Evolutionary conservation across 2,113 vertebrate genomes (phyloP), one percentile per base, ranked within the genome.

Genomic region (Salvelinus namaycush): DNA sequence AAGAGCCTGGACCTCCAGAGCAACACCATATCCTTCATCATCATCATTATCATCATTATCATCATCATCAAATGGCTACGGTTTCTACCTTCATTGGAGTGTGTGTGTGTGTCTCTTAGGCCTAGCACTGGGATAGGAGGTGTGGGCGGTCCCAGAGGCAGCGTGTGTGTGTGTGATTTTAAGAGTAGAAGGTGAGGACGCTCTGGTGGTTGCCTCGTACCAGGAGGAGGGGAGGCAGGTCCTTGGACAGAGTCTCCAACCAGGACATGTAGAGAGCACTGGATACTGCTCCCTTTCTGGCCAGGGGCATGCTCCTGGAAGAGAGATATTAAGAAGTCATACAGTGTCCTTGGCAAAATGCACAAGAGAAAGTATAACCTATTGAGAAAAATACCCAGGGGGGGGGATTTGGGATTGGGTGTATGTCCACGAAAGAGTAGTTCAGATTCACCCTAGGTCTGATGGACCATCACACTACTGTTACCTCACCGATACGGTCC

Each of bases 141-240:
- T 76, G 87, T 93, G 93, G 90, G 89, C 88, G 84, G 84, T 87
- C 86, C 81, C 78, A 76, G 73, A 80, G 60, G 79, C 79, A 66
- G 81, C 60, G 72, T 74, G 68, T 80, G 76, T 75, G 76, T 82
- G 73, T 79, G 76, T 78, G 31, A 20, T 49, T 83, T 93, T 97
- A 99, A 2, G 98, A 99, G 86, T 99, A 99, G 93, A 99, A 99
- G 65, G 97, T 99, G 83, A 99, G 97, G 85, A 99, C 98, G 14
- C 97, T 99, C 94, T 99, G 98, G 84, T 99, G 98, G 92, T 99
- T 99, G 62, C 97, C 98, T 48, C 98, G 97, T 59, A 99, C 97
- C 20, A 99, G 92, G 0, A 99, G 95, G 81, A 97, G 91, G 18
- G 98, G 97, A 0, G 98, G 97, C 75, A 99, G 94, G 80, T 98